Conservation (phyloP, 1,140 invertebrate genomes). For the Carcinoscorpius rotundicauda region DNA sequence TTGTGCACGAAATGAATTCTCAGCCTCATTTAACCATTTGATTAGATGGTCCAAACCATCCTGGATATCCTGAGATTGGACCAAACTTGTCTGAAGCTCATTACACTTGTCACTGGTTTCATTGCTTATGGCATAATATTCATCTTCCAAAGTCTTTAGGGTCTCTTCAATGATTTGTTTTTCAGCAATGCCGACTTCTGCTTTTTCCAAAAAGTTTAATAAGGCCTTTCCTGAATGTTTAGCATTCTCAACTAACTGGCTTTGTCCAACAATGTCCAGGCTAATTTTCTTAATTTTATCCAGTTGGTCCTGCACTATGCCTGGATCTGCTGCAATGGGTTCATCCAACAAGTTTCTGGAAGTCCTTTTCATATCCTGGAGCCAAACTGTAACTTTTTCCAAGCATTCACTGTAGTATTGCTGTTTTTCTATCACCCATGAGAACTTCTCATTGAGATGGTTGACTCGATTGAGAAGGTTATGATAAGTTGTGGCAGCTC, state of each 20-base stretch:
- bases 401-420: slow-evolving; percentile 69
- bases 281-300: slow-evolving; percentile 68
- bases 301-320: slow-evolving; percentile 73
- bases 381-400: slow-evolving; percentile 67
- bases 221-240: slow-evolving; percentile 56
- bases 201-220: slow-evolving; percentile 45
- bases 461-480: slow-evolving; percentile 70
- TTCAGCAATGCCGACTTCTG: slow-evolving; percentile 56
- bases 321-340: slow-evolving; percentile 68
- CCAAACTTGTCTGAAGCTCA: slow-evolving; percentile 69
- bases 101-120: slow-evolving; percentile 65
- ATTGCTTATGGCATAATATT: slow-evolving; percentile 58
- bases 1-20: slow-evolving; percentile 55
- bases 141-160: slow-evolving; percentile 56
- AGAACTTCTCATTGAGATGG: slow-evolving; percentile 59
- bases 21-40: slow-evolving; percentile 68
- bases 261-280: slow-evolving; percentile 73
- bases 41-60: slow-evolving; percentile 76
- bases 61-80: slow-evolving; percentile 85
- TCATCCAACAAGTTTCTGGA: slow-evolving; percentile 61
- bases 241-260: slow-evolving; percentile 64
- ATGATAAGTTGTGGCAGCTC: slow-evolving; percentile 41
- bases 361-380: slow-evolving; percentile 65
- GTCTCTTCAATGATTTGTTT: slow-evolving; percentile 61
- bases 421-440: slow-evolving; percentile 61